A percentile compares a stretch with the other conserved stretches of the same genome.
phyloP scores from a whole-genome alignment of 1,140 invertebrate species.

The Cotesia glomerata region DNA sequence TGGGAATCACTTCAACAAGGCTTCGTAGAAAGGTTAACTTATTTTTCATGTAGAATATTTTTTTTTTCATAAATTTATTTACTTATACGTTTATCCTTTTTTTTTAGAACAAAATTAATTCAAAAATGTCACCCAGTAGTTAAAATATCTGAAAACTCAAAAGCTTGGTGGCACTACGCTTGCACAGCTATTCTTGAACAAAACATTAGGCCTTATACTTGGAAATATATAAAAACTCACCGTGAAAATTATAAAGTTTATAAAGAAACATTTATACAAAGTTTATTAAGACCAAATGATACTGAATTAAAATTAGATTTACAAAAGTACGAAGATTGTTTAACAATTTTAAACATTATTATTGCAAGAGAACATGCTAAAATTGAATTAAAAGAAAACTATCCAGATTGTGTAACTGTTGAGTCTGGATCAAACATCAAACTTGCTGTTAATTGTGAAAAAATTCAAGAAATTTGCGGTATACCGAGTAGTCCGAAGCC shows the following conservation, averaged over 20 bases:
- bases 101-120: slow-evolving; percentile 36
- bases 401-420: slow-evolving; percentile 41
- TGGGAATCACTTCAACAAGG: slow-evolving; percentile 73
- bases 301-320: slow-evolving; percentile 76
- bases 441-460: slow-evolving; percentile 40
- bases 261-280: slow-evolving; percentile 75
- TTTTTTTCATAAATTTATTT: slow-evolving; percentile 34
- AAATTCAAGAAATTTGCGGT: slow-evolving; percentile 33
- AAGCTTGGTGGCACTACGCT: slow-evolving; percentile 80
- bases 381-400: slow-evolving; percentile 45
- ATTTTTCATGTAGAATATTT: slow-evolving; percentile 4
- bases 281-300: slow-evolving; percentile 74
- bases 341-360: slow-evolving; percentile 78
- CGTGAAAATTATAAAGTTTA: slow-evolving; percentile 76
- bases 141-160: slow-evolving; percentile 57
- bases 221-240: slow-evolving; percentile 74
- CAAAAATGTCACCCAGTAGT: slow-evolving; percentile 58
- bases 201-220: slow-evolving; percentile 75
- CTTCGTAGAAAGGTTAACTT: slow-evolving; percentile 70
- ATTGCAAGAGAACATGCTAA: slow-evolving; percentile 77
- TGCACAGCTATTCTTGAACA: slow-evolving; percentile 76
- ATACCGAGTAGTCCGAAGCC: slow-evolving; percentile 25
- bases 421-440: slow-evolving; percentile 41
- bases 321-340: slow-evolving; percentile 75
- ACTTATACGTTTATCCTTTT: slow-evolving; percentile 52